phyloP scores from a whole-genome alignment of 1,140 invertebrate species.

The Papilio machaon region DNA sequence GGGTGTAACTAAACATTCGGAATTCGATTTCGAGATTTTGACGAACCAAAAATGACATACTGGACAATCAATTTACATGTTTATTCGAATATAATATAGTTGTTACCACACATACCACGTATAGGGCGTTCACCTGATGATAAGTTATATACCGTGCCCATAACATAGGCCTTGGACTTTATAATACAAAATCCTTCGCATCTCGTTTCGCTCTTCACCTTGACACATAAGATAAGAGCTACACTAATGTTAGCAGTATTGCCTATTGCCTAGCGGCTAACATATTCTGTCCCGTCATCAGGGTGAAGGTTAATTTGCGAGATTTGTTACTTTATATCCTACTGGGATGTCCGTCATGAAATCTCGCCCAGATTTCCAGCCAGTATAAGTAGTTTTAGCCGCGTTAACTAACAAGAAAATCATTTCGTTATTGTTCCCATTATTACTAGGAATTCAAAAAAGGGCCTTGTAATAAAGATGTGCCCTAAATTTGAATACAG shows the following conservation, averaged over 20 bases:
- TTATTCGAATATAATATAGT: not conserved
- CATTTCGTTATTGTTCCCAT: no score
- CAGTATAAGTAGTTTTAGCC: no score
- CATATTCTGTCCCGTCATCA: not conserved
- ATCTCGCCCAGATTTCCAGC: not conserved
- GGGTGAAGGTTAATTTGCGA: constrained; percentile 15
- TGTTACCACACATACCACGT: not conserved
- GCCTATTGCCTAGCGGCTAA: constrained; percentile 11
- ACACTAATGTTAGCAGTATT: constrained; percentile 7
- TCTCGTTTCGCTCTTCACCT: constrained; percentile 14
- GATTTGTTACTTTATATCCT: not conserved
- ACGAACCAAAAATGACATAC: not conserved
- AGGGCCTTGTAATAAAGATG: not conserved
- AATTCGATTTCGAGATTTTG: not conserved
- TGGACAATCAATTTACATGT: no score
- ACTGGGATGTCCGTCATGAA: not conserved
- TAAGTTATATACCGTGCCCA: not conserved
- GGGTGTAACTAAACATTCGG: not conserved
- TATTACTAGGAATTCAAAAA: no score
- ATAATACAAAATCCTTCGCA: constrained; percentile 11
- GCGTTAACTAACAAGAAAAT: no score
- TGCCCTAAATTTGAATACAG: not conserved
- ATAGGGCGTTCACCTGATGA: constrained; percentile 6
- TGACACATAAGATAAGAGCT: constrained; percentile 22
- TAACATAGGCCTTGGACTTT: constrained; percentile 16